Conservation (phyloP, 2,888 invertebrate genomes). For the Metallyticus violacea region DNA sequence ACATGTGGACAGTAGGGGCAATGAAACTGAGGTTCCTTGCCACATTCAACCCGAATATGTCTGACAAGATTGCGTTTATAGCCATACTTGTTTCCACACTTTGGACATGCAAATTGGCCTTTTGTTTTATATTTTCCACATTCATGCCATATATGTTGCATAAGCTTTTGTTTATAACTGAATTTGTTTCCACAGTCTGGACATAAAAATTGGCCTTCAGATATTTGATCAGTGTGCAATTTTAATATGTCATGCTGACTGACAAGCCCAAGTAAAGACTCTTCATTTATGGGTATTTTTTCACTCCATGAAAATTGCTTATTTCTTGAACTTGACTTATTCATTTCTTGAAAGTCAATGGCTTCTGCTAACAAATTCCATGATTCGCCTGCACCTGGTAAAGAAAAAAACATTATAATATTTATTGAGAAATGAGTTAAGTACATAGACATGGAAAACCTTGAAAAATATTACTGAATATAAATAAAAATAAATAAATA, state of each 20-base stretch:
- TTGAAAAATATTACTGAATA: too few relatives aligned
- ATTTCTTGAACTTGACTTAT: too few relatives aligned
- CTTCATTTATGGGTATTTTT: background rate
- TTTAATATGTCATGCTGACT: background rate
- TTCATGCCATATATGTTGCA: constrained; percentile 37
- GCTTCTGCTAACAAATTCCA: background rate
- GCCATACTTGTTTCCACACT: constrained; percentile 34
- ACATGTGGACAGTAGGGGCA: constrained; percentile 38
- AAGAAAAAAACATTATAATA: background rate
- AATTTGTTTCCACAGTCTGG: constrained; percentile 35
- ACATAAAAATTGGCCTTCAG: constrained; percentile 29
- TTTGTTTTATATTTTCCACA: constrained; percentile 36
- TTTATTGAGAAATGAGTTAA: background rate
- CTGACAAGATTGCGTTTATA: constrained; percentile 33
- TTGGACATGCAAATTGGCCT: constrained; percentile 31
- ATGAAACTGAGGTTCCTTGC: constrained; percentile 40
- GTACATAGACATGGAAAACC: background rate
- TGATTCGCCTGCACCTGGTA: background rate
- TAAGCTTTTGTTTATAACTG: constrained; percentile 30
- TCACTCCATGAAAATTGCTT: background rate
- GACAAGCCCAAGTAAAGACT: background rate
- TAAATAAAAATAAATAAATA: too few relatives aligned
- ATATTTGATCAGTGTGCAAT: background rate
- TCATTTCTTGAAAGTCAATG: background rate
- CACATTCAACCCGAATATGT: constrained; percentile 39